These are phyloP conservation scores for Micromesistius poutassou DNA, from an alignment of 2,797 vertebrate genomes.

Conservation along the genomic window DNA sequence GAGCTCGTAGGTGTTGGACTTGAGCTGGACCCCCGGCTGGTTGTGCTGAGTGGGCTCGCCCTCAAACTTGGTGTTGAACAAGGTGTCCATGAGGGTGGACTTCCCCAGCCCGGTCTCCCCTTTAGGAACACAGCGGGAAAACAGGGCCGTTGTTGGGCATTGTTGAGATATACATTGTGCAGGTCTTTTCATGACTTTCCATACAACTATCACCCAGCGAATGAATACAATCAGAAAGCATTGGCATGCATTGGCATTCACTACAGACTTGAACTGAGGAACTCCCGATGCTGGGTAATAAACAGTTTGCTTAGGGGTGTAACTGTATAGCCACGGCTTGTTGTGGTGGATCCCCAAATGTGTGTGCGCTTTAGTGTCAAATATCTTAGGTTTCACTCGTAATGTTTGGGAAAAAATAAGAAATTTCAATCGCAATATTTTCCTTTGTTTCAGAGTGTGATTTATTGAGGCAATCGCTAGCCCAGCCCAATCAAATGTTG, in stretches of 20 bases:
- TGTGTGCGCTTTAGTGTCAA: background rate
- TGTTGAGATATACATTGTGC: background rate
- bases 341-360: background rate
- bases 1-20: constrained; percentile 91
- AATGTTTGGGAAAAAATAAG: too few relatives aligned
- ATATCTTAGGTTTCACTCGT: background rate
- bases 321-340: background rate
- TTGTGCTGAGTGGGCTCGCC: constrained; percentile 91
- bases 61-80: constrained; percentile 98
- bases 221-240: background rate
- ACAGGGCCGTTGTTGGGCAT: background rate
- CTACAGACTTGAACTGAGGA: background rate
- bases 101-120: constrained; percentile 97
- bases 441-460: background rate
- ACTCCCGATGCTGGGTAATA: background rate
- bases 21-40: constrained; percentile 92
- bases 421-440: background rate
- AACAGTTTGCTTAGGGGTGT: background rate
- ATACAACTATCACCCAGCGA: background rate
- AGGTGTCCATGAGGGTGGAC: constrained; percentile 96
- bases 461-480: background rate
- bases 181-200: background rate
- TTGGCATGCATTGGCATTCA: background rate
- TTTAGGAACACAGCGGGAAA: constrained; percentile 41
- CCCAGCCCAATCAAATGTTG: background rate